Evolutionary conservation across 1,140 invertebrate species (phyloP), one percentile per base, ranked within the genome.

Genomic region (Trachymyrmex cornetzi): DNA sequence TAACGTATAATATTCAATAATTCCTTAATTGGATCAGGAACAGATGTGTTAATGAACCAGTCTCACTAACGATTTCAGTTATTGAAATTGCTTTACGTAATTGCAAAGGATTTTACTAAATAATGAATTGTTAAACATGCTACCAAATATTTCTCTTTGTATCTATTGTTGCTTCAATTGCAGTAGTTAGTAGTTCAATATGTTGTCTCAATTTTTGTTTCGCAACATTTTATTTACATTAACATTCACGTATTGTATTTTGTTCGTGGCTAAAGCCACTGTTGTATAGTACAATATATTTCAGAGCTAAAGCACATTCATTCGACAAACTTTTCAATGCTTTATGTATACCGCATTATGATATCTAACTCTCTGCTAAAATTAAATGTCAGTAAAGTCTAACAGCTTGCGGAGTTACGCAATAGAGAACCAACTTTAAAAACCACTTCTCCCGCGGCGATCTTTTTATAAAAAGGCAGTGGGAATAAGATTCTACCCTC

Each of bases 1-100:
- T 61, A 74, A 75, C 24, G 7, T 84, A 50, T 14, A 22, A 61
- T 84, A 84, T 84, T 84, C 55, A 63, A 84, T 84, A 74, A 75
- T 84, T 82, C 19, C 55, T 55, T 84, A 61, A 84, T 84, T 84
- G 63, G 19, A 48, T 84, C 34, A 72, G 50, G 12, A 19, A 82
- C 50, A 82, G 48, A 82, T 72, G 67, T 34, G 34, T 72, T 82
- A 82, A 82, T 57, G 50, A 72, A 74, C 30, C 38, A 16, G 53
- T 22, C 12, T 22, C 67, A 48, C 22, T 82, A 82, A 82, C 24
- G 19, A 74, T 82, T 16, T 22, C 11, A 59, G 72, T 72, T 82
- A 82, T 82, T 72, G 22, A 5, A 72, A 30, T 16, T 48, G n/a
- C 14, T 59, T 12, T 48, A 75, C 22, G 24, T 61, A 84, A 84